A percentile compares a stretch with the other conserved stretches of the same genome.
Conservation (phyloP, 2,113 vertebrate species). For the Oxyruncus cristatus region DNA sequence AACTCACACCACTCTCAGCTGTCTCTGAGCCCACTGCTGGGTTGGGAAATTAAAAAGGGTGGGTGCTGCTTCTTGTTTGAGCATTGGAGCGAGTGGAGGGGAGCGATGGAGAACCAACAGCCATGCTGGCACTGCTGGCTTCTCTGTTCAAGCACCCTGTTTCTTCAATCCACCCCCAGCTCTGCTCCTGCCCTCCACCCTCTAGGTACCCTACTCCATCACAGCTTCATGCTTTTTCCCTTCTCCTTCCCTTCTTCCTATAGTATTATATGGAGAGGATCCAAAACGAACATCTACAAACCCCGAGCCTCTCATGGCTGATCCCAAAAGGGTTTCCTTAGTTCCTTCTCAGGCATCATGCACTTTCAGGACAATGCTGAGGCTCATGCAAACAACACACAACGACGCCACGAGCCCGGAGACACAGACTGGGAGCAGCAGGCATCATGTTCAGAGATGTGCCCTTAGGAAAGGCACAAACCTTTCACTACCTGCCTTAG, state of each 20-base stretch:
- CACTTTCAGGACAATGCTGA: neutral
- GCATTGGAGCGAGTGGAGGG: rapidly evolving
- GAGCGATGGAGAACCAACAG: rapidly evolving
- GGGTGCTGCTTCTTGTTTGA: neutral
- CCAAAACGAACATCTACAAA: neutral
- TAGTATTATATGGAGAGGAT: rapidly evolving
- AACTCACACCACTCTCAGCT: neutral
- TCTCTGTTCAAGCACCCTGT: neutral
- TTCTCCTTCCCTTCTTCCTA: neutral
- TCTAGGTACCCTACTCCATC: neutral
- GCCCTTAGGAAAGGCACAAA: neutral
- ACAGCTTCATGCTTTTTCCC: neutral
- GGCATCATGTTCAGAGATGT: neutral
- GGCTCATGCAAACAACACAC: neutral
- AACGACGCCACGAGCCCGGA: neutral
- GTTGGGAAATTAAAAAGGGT: neutral
- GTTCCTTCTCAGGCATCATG: neutral
- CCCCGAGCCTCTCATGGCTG: neutral
- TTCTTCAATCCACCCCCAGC: neutral
- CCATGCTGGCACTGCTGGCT: neutral
- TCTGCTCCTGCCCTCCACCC: neutral
- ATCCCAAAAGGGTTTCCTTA: neutral
- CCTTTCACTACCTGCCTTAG: neutral
- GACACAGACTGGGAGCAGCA: neutral
- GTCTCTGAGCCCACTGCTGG: neutral